phyloP scores from a whole-genome alignment of 23 tunicate species.

The Oikopleura dioica region DNA sequence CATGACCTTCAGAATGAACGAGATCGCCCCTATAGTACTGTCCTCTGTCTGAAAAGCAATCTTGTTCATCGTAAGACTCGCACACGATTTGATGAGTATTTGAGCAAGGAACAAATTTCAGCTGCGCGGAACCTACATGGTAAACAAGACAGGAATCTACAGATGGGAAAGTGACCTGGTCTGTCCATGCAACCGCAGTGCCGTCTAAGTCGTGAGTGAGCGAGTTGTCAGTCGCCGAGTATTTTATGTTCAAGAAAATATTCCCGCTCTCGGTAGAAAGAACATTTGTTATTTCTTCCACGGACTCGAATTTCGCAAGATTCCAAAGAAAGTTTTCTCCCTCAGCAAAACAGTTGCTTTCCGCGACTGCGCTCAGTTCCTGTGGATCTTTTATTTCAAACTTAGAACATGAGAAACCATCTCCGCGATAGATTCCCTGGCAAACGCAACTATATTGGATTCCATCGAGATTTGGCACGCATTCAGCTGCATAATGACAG shows the following conservation, averaged over 20 bases:
- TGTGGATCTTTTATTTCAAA: too few species aligned
- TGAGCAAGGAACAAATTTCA: neutral
- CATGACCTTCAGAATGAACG: neutral
- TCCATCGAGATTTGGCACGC: neutral
- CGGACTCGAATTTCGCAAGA: too few species aligned
- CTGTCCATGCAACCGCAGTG: neutral
- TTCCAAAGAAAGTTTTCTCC: too few species aligned
- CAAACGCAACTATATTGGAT: neutral
- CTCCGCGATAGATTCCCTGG: neutral
- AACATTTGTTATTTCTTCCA: too few species aligned
- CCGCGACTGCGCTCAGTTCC: too few species aligned
- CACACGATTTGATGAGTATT: neutral
- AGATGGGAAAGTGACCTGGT: neutral
- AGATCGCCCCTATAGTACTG: neutral
- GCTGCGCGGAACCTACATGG: neutral
- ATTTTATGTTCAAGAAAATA: too few species aligned
- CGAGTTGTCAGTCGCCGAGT: too few species aligned
- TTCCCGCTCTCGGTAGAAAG: too few species aligned
- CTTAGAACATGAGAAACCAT: conserved; percentile 2
- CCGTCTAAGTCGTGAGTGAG: too few species aligned
- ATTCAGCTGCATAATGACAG: neutral
- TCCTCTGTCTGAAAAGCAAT: neutral
- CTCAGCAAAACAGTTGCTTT: too few species aligned
- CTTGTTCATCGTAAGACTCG: neutral
- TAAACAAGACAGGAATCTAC: neutral